A percentile compares a stretch with the other conserved stretches of the same genome.
phyloP scores from a whole-genome alignment of 2,797 vertebrate species.

The Myotis myotis region DNA sequence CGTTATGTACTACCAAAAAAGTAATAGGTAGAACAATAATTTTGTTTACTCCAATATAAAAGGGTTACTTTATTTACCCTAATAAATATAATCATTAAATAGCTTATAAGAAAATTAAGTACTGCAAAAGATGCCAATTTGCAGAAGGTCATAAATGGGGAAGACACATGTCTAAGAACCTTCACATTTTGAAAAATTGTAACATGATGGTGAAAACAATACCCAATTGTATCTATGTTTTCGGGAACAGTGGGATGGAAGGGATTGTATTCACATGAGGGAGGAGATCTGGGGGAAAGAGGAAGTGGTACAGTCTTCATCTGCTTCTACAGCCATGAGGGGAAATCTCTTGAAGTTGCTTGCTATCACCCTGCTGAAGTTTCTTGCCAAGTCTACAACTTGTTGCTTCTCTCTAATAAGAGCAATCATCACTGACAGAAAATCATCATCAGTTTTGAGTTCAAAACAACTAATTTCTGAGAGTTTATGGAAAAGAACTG shows the following conservation, averaged over 20 bases:
- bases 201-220: not conserved
- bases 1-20: not conserved
- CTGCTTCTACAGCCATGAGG: not conserved
- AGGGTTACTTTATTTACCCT: not conserved
- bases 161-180: not conserved
- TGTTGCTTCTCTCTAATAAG: not conserved
- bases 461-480: not conserved
- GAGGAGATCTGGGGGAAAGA: not conserved
- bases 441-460: not conserved
- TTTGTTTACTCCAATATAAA: not conserved
- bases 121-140: not conserved
- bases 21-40: not conserved
- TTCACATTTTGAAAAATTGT: slow-evolving; percentile 14
- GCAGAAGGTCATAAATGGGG: not conserved
- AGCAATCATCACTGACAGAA: not conserved
- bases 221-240: not conserved
- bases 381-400: not conserved
- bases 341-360: not conserved
- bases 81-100: not conserved
- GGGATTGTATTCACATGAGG: not conserved
- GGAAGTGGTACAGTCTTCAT: not conserved
- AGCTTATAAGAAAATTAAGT: not conserved
- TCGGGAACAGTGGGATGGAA: not conserved
- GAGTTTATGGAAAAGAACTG: not conserved
- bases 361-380: not conserved